Percentiles rank a stretch among this genome's conserved stretches.
Evolutionary conservation across 2,888 invertebrate genomes (phyloP).

Genomic region (Alloscopus bannaensis): DNA sequence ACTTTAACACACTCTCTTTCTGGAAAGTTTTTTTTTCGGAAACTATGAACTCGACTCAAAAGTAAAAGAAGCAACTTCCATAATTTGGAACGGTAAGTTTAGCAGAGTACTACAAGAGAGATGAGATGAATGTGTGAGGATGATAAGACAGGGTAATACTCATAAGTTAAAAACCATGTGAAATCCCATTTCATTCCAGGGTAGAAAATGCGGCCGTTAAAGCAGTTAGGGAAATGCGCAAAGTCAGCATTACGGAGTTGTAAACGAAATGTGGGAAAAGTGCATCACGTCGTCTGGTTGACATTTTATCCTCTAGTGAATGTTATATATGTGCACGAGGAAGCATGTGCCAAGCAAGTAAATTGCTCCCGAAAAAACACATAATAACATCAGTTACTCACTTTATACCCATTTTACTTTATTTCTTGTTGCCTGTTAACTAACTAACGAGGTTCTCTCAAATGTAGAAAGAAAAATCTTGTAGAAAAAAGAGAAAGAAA

Average conservation of each 20-base stretch:
- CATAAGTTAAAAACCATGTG: conserved; percentile 60
- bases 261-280: conserved; percentile 62
- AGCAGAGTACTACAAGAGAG: no score
- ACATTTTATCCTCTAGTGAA: conserved; percentile 58
- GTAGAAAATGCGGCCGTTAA: conserved; percentile 47
- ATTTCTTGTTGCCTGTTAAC: conserved; percentile 58
- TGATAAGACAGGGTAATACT: conserved; percentile 52
- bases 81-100: no score
- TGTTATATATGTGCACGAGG: conserved; percentile 49
- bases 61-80: no score
- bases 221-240: conserved; percentile 59
- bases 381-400: conserved; percentile 58
- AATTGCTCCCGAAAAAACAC: conserved; percentile 50
- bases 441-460: conserved; percentile 61
- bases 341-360: conserved; percentile 60
- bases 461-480: conserved; percentile 32
- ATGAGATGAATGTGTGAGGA: conserved; percentile 40
- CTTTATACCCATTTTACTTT: conserved; percentile 59
- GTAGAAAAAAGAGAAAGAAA: conserved; percentile 10
- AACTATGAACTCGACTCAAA: no score
- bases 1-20: no score
- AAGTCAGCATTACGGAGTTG: conserved; percentile 57
- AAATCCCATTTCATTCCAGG: conserved; percentile 50
- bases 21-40: no score
- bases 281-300: conserved; percentile 63